Conservation (phyloP, 2,797 vertebrate species). For the Tadarida brasiliensis region DNA sequence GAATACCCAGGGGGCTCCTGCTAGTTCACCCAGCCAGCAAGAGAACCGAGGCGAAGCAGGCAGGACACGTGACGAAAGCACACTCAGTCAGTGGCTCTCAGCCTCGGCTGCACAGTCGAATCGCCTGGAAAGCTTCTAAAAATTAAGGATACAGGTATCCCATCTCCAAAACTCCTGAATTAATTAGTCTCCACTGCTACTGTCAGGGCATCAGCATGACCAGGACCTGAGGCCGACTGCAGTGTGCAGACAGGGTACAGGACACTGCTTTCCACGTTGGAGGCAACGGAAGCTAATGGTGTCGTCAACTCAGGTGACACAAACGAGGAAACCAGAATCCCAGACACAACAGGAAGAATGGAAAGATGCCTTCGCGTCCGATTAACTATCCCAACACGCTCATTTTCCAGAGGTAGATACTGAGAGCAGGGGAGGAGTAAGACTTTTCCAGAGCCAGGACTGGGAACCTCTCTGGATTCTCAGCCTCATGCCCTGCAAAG, state of each 20-base stretch:
- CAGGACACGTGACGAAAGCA: neutral
- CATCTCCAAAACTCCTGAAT: conserved; percentile 12
- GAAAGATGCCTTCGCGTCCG: neutral
- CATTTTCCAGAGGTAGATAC: neutral
- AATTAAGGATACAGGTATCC: neutral
- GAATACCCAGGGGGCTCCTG: neutral
- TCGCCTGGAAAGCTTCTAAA: conserved; percentile 8
- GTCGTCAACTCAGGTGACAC: neutral
- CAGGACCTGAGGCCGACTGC: neutral
- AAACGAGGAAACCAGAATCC: neutral
- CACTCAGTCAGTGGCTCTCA: neutral
- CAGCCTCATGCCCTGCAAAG: neutral
- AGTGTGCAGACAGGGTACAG: neutral
- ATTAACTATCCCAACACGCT: neutral
- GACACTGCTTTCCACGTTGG: neutral
- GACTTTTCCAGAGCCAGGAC: neutral
- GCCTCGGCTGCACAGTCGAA: neutral
- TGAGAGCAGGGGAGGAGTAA: neutral
- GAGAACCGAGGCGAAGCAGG: neutral
- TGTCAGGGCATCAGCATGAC: neutral
- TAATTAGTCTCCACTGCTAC: neutral
- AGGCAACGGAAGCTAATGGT: neutral
- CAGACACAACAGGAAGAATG: neutral
- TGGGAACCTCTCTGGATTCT: neutral
- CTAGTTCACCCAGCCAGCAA: neutral